Conservation (phyloP, 1,140 invertebrate species). For the Ceratoteleas bidentatus region DNA sequence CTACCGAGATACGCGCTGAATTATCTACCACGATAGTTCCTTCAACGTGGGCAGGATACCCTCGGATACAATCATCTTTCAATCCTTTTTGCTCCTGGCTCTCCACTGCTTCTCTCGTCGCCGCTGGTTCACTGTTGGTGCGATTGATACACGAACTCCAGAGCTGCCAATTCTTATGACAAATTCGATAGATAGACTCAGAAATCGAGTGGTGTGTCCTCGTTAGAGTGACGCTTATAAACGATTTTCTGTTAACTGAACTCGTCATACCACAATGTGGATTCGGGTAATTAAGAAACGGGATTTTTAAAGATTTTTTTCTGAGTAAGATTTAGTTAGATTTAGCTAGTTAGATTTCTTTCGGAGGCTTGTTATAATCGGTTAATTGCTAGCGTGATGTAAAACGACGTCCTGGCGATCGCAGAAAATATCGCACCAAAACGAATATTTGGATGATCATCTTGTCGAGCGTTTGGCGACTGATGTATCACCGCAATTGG, state of each 20-base stretch:
- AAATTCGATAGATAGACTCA: constrained; percentile 25
- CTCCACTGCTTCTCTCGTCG: constrained; percentile 46
- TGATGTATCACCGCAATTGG: constrained; percentile 73
- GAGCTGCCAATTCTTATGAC: constrained; percentile 52
- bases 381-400: no score
- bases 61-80: constrained; percentile 69
- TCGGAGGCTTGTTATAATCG: no score
- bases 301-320: no score
- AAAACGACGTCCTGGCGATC: no score
- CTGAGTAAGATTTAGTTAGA: no score
- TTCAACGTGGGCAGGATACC: constrained; percentile 71
- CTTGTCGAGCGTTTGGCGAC: constrained; percentile 64
- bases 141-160: constrained; percentile 44
- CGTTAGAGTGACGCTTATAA: no score
- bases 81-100: constrained; percentile 61
- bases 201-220: no score
- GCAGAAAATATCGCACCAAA: background rate
- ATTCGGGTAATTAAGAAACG: no score
- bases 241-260: no score
- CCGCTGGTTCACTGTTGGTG: constrained; percentile 37
- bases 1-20: constrained; percentile 81
- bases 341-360: no score
- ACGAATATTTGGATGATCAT: constrained; percentile 11
- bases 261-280: no score
- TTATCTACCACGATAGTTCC: constrained; percentile 78